Percentiles rank a stretch among this genome's conserved stretches.
phyloP scores from a whole-genome alignment of 2,113 vertebrate genomes.

The Microtus pennsylvanicus region DNA sequence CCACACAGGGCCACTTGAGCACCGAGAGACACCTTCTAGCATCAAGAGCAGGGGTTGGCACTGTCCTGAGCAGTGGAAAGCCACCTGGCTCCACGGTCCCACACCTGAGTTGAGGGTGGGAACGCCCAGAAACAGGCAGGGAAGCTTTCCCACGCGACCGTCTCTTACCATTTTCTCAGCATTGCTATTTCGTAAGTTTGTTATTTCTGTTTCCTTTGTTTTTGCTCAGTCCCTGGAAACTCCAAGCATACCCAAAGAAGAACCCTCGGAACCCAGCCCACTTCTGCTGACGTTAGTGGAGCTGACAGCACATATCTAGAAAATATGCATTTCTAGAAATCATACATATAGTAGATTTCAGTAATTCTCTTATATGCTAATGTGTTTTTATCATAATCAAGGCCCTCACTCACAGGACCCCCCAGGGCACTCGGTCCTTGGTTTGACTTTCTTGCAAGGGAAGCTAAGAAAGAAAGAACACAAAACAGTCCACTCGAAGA shows the following conservation, averaged over 20 bases:
- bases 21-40: not conserved
- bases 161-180: not conserved
- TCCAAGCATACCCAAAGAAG: not conserved
- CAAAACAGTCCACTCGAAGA: not conserved
- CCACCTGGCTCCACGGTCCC: fast-evolving
- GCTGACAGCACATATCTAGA: not conserved
- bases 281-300: not conserved
- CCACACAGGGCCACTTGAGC: not conserved
- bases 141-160: not conserved
- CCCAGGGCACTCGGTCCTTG: not conserved
- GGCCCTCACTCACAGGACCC: too few species aligned
- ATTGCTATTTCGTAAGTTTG: not conserved
- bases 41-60: not conserved
- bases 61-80: not conserved
- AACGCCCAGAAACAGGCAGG: not conserved
- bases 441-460: not conserved
- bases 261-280: not conserved
- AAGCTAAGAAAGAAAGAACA: not conserved
- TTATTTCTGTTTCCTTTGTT: not conserved
- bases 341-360: not conserved
- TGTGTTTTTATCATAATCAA: not conserved
- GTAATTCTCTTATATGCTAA: not conserved
- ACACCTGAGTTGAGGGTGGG: not conserved
- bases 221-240: not conserved
- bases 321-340: not conserved